Percentiles rank a stretch among this genome's conserved stretches.
Evolutionary conservation across 37 sponge, comb jelly and placozoan species (phyloP).

Genomic region (Tethya wilhelma): DNA sequence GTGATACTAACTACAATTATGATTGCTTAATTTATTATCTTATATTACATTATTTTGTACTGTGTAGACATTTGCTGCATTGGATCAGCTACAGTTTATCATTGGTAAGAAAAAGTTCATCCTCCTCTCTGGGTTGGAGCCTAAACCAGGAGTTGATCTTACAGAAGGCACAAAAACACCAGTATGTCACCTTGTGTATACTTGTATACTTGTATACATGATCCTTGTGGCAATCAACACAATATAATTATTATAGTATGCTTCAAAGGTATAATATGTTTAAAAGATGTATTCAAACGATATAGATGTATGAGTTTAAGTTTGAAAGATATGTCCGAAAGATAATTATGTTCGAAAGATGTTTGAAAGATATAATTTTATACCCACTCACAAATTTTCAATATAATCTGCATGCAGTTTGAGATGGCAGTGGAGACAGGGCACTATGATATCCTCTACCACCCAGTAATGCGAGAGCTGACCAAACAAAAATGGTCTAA

Average conservation of each 20-base stretch:
- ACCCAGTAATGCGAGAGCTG: slow-evolving; percentile 62
- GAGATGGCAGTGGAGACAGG: slow-evolving; percentile 33
- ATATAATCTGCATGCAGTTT: slow-evolving; percentile 24
- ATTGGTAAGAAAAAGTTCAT: slow-evolving; percentile 13
- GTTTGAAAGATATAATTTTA: too few relatives aligned
- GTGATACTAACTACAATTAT: too few relatives aligned
- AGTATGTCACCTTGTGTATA: slow-evolving; percentile 3
- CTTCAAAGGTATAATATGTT: neutral
- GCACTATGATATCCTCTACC: slow-evolving; percentile 36
- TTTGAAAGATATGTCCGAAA: too few relatives aligned
- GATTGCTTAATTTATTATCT: too few relatives aligned
- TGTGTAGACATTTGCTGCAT: slow-evolving; percentile 6
- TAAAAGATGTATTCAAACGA: too few relatives aligned
- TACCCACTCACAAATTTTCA: too few relatives aligned
- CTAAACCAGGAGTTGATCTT: neutral
- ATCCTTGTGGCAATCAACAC: neutral
- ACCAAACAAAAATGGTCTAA: slow-evolving; percentile 59
- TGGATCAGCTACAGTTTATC: slow-evolving; percentile 46
- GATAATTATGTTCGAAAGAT: too few relatives aligned
- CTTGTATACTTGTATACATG: neutral
- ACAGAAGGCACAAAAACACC: slow-evolving; percentile 17
- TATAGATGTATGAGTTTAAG: too few relatives aligned
- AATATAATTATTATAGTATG: neutral
- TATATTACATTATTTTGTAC: too few relatives aligned
- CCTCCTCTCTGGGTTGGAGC: slow-evolving; percentile 8